Percentiles rank a stretch among this genome's conserved stretches.
Evolutionary conservation across 30 jellyfish, hydroid and myxozoan genomes (phyloP).

Genomic region (Nemopilema nomurai): DNA sequence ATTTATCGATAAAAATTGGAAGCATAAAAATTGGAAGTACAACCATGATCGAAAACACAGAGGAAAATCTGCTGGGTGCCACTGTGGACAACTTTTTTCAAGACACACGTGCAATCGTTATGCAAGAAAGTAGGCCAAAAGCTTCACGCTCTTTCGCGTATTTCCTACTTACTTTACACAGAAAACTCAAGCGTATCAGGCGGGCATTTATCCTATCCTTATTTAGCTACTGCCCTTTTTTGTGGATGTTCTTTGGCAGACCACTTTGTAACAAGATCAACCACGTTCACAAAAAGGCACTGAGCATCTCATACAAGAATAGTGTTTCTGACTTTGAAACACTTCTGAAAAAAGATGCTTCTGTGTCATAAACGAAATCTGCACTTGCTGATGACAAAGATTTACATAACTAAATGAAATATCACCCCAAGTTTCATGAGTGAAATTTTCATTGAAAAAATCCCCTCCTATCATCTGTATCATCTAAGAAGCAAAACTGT

Average conservation of each 20-base stretch:
- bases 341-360: conserved; percentile 3
- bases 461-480: too few relatives aligned
- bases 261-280: background rate
- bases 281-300: conserved; percentile 13
- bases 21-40: conserved; percentile 36
- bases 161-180: conserved; percentile 19
- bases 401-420: conserved; percentile 9
- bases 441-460: conserved; percentile 13
- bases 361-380: conserved; percentile 29
- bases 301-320: conserved; percentile 13
- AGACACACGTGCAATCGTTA: conserved; percentile 37
- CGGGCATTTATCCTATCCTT: conserved; percentile 29
- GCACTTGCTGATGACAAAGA: conserved; percentile 4
- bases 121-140: conserved; percentile 35
- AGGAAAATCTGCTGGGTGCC: conserved; percentile 22
- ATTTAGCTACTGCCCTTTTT: conserved; percentile 7
- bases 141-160: conserved; percentile 22
- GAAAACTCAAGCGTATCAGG: conserved; percentile 10
- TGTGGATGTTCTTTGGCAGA: conserved; percentile 2
- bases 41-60: conserved; percentile 23
- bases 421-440: conserved; percentile 19
- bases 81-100: conserved; percentile 24
- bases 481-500: too few relatives aligned
- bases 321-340: conserved; percentile 26
- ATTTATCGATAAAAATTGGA: conserved; percentile 25